Conservation (phyloP, 2,888 invertebrate genomes). For the Trichopoda pennipes region DNA sequence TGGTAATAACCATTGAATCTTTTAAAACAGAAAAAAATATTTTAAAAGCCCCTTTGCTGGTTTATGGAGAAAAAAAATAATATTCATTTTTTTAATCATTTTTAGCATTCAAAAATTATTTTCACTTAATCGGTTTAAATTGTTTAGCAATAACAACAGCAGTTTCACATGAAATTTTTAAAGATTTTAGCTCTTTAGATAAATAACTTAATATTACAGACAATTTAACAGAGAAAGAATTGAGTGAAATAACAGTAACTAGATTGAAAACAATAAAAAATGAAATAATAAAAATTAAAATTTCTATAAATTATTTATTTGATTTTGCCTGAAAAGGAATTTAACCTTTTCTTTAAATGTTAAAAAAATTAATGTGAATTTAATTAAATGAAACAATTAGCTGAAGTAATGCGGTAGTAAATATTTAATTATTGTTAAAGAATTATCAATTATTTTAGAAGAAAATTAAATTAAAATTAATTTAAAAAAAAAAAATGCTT, state of each 20-base stretch:
- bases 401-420: conserved; percentile 47
- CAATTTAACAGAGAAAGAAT: neutral
- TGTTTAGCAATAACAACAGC: neutral
- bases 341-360: conserved; percentile 27
- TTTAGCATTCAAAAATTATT: neutral
- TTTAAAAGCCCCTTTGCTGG: neutral
- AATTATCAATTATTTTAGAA: neutral
- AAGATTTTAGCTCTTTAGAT: neutral
- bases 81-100: too few species aligned
- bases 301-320: neutral
- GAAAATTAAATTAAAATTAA: neutral
- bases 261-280: neutral
- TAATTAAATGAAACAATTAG: conserved; percentile 25
- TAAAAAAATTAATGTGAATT: conserved; percentile 10
- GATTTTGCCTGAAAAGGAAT: neutral
- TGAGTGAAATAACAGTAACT: neutral
- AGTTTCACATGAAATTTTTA: conserved; percentile 1
- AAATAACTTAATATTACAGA: neutral
- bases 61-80: neutral
- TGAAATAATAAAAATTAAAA: too few species aligned
- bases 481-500: too few species aligned
- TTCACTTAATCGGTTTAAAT: neutral
- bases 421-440: conserved; percentile 5
- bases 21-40: neutral
- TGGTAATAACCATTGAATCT: neutral